phyloP scores from a whole-genome alignment of 2,113 vertebrate species.

The Crocuta crocuta region DNA sequence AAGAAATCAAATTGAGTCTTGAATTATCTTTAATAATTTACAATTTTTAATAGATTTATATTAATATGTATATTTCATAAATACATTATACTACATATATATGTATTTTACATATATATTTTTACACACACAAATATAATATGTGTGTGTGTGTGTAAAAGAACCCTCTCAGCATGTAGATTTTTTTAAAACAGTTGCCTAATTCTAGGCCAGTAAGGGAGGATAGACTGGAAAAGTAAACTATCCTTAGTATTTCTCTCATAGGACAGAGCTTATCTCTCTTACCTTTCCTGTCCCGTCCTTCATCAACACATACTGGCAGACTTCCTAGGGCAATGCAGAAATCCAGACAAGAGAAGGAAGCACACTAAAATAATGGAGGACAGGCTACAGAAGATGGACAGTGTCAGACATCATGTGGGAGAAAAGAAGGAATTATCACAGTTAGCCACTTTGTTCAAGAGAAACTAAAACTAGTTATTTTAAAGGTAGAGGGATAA shows the following conservation, averaged over 20 bases:
- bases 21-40: constrained; percentile 47
- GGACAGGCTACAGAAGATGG: constrained; percentile 84
- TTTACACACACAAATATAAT: neutral
- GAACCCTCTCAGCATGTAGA: neutral
- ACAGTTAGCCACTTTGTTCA: constrained; percentile 76
- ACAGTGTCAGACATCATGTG: constrained; percentile 84
- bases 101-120: neutral
- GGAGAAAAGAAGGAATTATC: constrained; percentile 83
- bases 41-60: constrained; percentile 35
- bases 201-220: constrained; percentile 73
- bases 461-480: constrained; percentile 76
- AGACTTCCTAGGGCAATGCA: constrained; percentile 88
- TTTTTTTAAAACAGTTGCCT: constrained; percentile 59
- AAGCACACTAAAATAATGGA: constrained; percentile 87
- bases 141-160: neutral
- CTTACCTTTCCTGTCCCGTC: constrained; percentile 89
- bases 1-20: constrained; percentile 53
- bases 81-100: neutral
- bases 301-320: constrained; percentile 88
- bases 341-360: constrained; percentile 89
- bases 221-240: constrained; percentile 43
- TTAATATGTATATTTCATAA: neutral
- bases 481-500: constrained; percentile 65
- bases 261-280: constrained; percentile 81
- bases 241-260: constrained; percentile 68